A percentile compares a stretch with the other conserved stretches of the same genome.
phyloP scores from a whole-genome alignment of 2,113 vertebrate genomes.

The Scatophagus argus region DNA sequence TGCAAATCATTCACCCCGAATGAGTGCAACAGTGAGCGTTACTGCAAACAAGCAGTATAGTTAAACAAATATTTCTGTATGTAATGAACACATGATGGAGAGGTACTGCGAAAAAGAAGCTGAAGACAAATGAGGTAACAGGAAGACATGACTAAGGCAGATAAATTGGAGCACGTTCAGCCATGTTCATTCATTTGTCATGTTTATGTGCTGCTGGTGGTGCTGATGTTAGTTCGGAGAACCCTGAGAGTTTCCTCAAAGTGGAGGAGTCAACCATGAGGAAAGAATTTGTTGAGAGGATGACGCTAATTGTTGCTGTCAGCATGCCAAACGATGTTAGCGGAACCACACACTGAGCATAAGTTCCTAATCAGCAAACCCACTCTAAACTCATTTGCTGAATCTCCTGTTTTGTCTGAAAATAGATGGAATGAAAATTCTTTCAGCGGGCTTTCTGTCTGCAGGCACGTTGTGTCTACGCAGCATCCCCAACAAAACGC shows the following conservation, averaged over 20 bases:
- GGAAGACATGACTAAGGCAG: conserved; percentile 34
- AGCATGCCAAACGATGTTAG: conserved; percentile 67
- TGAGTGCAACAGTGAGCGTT: background rate
- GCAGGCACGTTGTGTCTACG: background rate
- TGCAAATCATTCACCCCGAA: background rate
- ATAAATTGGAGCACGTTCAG: conserved; percentile 30
- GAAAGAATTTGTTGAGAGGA: conserved; percentile 59
- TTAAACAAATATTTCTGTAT: conserved; percentile 31
- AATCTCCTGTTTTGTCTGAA: conserved; percentile 46
- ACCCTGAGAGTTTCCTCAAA: conserved; percentile 45
- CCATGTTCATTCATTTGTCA: conserved; percentile 48
- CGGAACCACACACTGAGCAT: conserved; percentile 51
- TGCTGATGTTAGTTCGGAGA: conserved; percentile 34
- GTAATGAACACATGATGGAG: conserved; percentile 22
- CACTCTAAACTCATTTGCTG: conserved; percentile 30
- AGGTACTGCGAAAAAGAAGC: conserved; percentile 1
- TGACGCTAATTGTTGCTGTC: conserved; percentile 73
- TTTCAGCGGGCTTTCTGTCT: background rate
- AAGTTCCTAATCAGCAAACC: conserved; percentile 64
- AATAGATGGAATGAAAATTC: conserved; percentile 22
- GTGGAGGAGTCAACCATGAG: conserved; percentile 46
- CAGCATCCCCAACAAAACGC: background rate
- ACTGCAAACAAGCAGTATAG: background rate
- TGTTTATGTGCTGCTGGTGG: conserved; percentile 37
- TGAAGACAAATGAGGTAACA: conserved; percentile 29